Percentiles rank a stretch among this genome's conserved stretches.
phyloP scores from a whole-genome alignment of 2,888 invertebrate species.

The Xanthorhoe designata region DNA sequence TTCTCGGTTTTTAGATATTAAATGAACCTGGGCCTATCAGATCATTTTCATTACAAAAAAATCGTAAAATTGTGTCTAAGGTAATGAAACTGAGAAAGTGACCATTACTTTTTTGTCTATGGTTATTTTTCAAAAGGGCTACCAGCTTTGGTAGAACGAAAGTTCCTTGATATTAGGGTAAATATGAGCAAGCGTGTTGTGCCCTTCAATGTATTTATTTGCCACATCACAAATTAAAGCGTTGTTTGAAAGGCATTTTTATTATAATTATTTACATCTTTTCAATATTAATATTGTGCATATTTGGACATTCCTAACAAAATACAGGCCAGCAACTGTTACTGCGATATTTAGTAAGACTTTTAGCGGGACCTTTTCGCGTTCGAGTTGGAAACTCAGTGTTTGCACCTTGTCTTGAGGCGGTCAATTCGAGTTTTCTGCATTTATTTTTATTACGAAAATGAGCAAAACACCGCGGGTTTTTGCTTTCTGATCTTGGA shows the following conservation, averaged over 20 bases:
- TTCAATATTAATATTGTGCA: too few species aligned
- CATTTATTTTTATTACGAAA: constrained; percentile 1
- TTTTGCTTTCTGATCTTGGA: not conserved
- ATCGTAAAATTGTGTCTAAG: too few species aligned
- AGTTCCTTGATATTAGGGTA: not conserved
- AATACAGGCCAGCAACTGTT: too few species aligned
- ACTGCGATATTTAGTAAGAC: too few species aligned
- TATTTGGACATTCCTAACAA: too few species aligned
- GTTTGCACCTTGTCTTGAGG: not conserved
- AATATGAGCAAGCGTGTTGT: not conserved
- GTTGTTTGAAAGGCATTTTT: too few species aligned
- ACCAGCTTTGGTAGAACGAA: not conserved
- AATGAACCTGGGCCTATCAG: not conserved
- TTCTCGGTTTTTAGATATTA: not conserved
- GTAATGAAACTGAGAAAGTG: not conserved
- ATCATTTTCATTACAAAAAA: not conserved
- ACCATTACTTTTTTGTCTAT: not conserved
- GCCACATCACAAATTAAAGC: too few species aligned
- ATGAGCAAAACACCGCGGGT: not conserved
- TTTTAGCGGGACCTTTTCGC: too few species aligned
- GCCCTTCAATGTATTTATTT: too few species aligned
- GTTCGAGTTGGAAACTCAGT: too few species aligned
- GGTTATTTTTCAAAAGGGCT: not conserved
- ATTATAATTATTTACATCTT: too few species aligned
- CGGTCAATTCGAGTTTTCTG: not conserved